Evolutionary conservation across 2,888 invertebrate species (phyloP).

Genomic region (Aphodius granarius): DNA sequence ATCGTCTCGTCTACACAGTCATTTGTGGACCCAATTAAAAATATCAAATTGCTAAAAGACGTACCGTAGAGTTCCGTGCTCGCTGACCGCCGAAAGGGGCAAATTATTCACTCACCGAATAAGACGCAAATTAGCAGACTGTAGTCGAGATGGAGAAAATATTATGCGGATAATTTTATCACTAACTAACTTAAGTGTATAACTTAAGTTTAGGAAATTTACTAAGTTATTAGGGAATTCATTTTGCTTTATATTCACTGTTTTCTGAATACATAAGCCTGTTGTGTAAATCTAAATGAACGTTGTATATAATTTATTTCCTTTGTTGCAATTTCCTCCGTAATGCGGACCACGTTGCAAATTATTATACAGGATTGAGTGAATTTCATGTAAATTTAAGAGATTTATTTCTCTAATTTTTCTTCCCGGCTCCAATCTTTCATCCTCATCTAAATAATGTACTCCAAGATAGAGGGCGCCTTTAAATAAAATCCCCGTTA

Average conservation of each 20-base stretch:
- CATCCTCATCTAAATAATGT: not conserved
- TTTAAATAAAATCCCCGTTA: not conserved
- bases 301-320: not conserved
- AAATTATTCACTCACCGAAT: not conserved
- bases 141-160: not conserved
- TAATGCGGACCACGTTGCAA: not conserved
- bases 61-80: not conserved
- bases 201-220: no score
- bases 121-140: not conserved
- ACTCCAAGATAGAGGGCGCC: not conserved
- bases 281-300: no score
- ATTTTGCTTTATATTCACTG: no score
- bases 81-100: no score
- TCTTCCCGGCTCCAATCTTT: not conserved
- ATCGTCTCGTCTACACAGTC: not conserved
- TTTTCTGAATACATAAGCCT: no score
- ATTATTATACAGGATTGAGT: not conserved
- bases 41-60: not conserved
- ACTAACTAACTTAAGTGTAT: not conserved
- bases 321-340: not conserved
- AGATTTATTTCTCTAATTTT: not conserved
- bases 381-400: not conserved
- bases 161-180: not conserved
- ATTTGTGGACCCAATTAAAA: conserved; percentile 7
- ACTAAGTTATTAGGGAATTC: no score